Percentiles rank a stretch among this genome's conserved stretches.
Conservation (phyloP, 1,140 invertebrate species). For the Drosophila chauvacae region DNA sequence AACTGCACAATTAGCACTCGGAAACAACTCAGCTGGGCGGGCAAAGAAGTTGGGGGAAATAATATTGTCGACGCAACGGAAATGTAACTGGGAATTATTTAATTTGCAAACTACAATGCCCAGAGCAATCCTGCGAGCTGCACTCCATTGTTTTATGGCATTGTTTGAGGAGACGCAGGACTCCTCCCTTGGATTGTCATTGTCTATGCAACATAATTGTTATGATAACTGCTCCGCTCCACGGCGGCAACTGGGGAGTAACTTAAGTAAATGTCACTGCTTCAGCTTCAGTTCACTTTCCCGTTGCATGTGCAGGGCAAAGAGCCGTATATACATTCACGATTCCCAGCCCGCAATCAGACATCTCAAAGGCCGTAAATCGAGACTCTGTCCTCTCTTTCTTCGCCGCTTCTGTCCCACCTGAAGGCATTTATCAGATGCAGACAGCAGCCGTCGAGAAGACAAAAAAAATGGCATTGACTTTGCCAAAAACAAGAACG, state of each 20-base stretch:
- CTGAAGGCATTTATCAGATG: constrained; percentile 76
- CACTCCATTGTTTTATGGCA: constrained; percentile 68
- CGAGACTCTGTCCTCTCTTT: constrained; percentile 45
- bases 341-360: constrained; percentile 21
- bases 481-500: constrained; percentile 32
- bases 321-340: constrained; percentile 11
- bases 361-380: constrained; percentile 74
- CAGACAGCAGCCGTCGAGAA: constrained; percentile 50
- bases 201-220: constrained; percentile 78
- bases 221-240: constrained; percentile 75
- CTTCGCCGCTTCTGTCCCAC: constrained; percentile 25
- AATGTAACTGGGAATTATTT: constrained; percentile 83
- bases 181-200: constrained; percentile 43
- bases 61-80: constrained; percentile 81
- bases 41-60: constrained; percentile 67
- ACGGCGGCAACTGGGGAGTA: constrained; percentile 52
- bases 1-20: constrained; percentile 79
- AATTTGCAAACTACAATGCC: constrained; percentile 80
- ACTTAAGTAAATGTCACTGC: constrained; percentile 71
- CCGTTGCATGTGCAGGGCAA: constrained; percentile 27
- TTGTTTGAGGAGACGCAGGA: constrained; percentile 57
- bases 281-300: constrained; percentile 25
- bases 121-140: constrained; percentile 42
- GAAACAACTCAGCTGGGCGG: constrained; percentile 55
- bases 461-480: constrained; percentile 41